These are phyloP conservation scores for Bimastos eiseni DNA, from an alignment of 2,888 invertebrate species.

Conservation along the genomic window DNA sequence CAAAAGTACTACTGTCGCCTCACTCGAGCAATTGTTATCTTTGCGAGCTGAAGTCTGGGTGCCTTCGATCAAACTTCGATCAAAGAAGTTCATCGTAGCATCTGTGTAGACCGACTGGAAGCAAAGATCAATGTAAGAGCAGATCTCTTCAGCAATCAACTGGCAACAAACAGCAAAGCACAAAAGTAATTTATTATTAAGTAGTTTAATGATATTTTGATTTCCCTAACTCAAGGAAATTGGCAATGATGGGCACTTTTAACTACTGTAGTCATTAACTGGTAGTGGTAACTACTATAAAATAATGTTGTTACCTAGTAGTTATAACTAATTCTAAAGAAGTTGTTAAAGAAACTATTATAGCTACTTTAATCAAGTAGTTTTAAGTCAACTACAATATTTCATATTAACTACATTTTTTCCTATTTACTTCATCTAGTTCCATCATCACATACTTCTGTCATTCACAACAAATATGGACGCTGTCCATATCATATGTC, in stretches of 20 bases:
- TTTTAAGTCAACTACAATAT: no score
- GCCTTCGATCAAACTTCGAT: constrained; percentile 30
- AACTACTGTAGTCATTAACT: no score
- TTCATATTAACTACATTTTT: no score
- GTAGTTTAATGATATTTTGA: not conserved
- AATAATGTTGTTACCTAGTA: no score
- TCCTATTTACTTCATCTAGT: no score
- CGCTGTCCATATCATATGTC: no score
- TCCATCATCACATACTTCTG: no score
- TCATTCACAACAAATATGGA: no score
- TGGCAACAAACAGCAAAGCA: constrained; percentile 38
- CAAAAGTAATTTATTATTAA: not conserved
- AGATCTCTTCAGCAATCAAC: constrained; percentile 56
- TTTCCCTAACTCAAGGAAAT: not conserved
- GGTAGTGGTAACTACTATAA: not conserved
- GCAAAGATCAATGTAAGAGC: constrained; percentile 58
- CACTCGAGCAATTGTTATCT: not conserved
- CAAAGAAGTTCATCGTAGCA: constrained; percentile 47
- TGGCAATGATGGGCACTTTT: not conserved
- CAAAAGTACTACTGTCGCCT: not conserved
- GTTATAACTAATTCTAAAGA: no score
- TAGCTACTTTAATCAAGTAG: no score
- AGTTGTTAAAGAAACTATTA: no score
- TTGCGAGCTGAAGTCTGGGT: not conserved
- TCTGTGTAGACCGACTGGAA: constrained; percentile 60